Conservation (phyloP, 2,888 invertebrate genomes). For the Syrista parreyssii region DNA sequence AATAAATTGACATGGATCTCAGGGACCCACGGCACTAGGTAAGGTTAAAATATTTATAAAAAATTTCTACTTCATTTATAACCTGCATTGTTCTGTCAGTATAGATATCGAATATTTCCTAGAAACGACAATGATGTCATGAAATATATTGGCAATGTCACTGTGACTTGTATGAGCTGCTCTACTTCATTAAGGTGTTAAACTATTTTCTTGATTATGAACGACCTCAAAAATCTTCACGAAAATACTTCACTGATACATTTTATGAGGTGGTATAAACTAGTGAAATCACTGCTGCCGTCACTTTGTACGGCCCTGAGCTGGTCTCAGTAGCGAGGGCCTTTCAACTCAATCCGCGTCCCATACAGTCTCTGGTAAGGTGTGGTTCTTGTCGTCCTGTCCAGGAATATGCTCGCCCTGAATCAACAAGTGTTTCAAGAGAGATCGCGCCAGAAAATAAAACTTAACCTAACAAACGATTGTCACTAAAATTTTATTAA, state of each 20-base stretch:
- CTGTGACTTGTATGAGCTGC: neutral
- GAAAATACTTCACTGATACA: neutral
- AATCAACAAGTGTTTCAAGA: slow-evolving; percentile 52
- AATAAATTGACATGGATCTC: too few species aligned
- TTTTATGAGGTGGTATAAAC: neutral
- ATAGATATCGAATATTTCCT: neutral
- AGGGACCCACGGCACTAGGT: too few species aligned
- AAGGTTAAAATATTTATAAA: too few species aligned
- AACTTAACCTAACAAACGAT: neutral
- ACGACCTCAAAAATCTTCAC: neutral
- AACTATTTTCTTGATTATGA: neutral
- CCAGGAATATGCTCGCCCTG: slow-evolving; percentile 45
- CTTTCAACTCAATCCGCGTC: slow-evolving; percentile 57
- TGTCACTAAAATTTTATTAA: neutral
- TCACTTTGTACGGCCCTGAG: slow-evolving; percentile 47
- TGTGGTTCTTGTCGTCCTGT: slow-evolving; percentile 55
- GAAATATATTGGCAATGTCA: neutral
- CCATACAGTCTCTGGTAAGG: slow-evolving; percentile 58
- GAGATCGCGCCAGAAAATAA: neutral
- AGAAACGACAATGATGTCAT: neutral
- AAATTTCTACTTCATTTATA: neutral
- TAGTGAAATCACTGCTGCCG: neutral
- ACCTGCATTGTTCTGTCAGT: neutral
- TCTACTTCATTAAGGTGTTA: neutral
- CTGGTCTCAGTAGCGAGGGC: slow-evolving; percentile 56